A percentile compares a stretch with the other conserved stretches of the same genome.
Evolutionary conservation across 92 coral and sea anemone genomes (phyloP).

Genomic region (Actinostola sp.): DNA sequence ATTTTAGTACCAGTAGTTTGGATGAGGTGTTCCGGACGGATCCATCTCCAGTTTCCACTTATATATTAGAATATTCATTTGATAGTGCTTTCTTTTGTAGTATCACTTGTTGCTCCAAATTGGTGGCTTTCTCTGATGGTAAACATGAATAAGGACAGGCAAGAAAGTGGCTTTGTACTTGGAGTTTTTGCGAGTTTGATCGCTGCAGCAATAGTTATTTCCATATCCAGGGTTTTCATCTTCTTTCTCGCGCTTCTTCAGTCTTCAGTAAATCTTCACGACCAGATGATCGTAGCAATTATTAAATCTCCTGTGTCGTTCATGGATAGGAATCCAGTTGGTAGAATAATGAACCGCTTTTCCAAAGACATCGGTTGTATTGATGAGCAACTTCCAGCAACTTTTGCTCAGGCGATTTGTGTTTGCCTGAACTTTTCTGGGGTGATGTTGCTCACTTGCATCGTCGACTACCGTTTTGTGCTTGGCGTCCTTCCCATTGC

Average conservation of each 20-base stretch:
- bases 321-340: too few species aligned
- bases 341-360: constrained; percentile 24
- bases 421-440: neutral
- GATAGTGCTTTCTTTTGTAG: too few species aligned
- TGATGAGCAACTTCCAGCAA: constrained; percentile 1
- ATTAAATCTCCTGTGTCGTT: constrained; percentile 36
- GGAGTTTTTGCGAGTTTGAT: constrained; percentile 39
- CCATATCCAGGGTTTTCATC: constrained; percentile 21
- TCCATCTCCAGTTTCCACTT: too few species aligned
- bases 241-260: constrained; percentile 32
- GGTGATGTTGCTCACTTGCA: neutral
- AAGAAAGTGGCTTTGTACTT: neutral
- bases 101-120: constrained; percentile 19
- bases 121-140: constrained; percentile 35
- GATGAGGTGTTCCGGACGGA: too few species aligned
- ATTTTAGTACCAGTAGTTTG: too few species aligned
- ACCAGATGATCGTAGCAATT: constrained; percentile 47
- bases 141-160: constrained; percentile 10
- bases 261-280: constrained; percentile 45
- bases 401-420: neutral
- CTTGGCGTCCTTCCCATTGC: constrained; percentile 4
- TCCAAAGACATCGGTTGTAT: constrained; percentile 19
- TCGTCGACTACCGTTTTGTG: neutral
- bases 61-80: too few species aligned
- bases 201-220: constrained; percentile 15